Conservation (phyloP, 1,140 invertebrate species). For the Arctopsyche grandis region DNA sequence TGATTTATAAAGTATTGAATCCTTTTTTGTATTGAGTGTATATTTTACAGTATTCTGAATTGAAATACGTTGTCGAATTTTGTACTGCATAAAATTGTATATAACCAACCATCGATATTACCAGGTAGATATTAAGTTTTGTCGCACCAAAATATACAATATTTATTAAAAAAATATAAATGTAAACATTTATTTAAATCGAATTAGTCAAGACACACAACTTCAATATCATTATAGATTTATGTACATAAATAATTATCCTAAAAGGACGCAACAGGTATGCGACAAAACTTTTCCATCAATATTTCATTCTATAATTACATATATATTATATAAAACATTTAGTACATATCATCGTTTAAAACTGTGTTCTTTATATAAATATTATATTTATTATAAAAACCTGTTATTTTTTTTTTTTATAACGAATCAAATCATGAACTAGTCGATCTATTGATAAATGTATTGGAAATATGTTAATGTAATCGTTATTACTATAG, state of each 20-base stretch:
- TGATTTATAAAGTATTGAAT: constrained; percentile 4
- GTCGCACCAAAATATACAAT: too few species aligned
- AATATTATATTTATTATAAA: not conserved
- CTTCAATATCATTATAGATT: too few species aligned
- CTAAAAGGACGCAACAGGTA: not conserved
- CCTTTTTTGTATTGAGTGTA: not conserved
- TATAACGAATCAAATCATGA: too few species aligned
- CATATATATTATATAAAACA: constrained; percentile 4
- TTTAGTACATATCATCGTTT: constrained; percentile 40
- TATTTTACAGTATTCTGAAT: constrained; percentile 4
- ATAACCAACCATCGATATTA: not conserved
- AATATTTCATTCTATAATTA: not conserved
- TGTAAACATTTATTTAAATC: too few species aligned
- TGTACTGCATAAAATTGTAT: constrained; percentile 4
- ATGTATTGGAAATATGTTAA: not conserved
- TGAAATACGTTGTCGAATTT: constrained; percentile 4
- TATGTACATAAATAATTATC: too few species aligned
- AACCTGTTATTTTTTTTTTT: not conserved
- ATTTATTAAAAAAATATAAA: too few species aligned
- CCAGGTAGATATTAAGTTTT: too few species aligned
- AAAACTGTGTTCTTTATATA: constrained; percentile 37
- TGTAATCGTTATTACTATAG: constrained; percentile 18
- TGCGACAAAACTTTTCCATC: not conserved
- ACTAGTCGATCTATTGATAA: not conserved
- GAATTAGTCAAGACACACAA: too few species aligned